phyloP scores from a whole-genome alignment of 2,888 invertebrate genomes.

The Uropetala carovei region DNA sequence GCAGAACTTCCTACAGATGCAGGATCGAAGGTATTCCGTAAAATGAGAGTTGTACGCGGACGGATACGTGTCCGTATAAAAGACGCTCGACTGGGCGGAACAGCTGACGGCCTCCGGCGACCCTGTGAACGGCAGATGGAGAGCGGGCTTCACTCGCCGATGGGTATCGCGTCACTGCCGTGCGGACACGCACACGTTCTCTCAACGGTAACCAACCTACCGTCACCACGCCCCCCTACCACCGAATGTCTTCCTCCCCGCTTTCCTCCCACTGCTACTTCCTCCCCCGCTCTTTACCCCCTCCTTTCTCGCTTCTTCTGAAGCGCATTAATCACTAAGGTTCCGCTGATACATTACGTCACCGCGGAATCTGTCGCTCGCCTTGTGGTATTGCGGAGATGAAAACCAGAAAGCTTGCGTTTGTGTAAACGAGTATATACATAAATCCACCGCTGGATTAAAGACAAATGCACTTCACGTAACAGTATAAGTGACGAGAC shows the following conservation, averaged over 20 bases:
- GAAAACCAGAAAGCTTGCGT: neutral
- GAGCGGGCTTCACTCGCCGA: neutral
- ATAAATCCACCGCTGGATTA: too few relatives aligned
- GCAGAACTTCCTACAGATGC: neutral
- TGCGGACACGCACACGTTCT: slow-evolving; percentile 14
- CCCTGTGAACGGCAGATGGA: neutral
- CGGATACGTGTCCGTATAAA: neutral
- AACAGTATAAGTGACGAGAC: too few relatives aligned
- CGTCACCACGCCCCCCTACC: neutral
- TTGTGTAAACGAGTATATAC: neutral
- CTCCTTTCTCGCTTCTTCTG: neutral
- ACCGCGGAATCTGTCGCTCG: neutral
- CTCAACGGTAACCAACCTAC: neutral
- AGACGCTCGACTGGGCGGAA: neutral
- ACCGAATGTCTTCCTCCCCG: neutral
- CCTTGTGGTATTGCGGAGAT: neutral
- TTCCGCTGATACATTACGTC: slow-evolving; percentile 9
- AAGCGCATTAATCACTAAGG: slow-evolving; percentile 1
- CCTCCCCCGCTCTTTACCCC: neutral
- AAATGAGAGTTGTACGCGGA: neutral
- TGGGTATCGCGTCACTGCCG: slow-evolving; percentile 19
- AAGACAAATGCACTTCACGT: too few relatives aligned
- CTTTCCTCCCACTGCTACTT: neutral
- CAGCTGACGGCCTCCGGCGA: neutral
- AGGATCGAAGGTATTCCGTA: slow-evolving; percentile 12